Evolutionary conservation across 2,113 vertebrate genomes (phyloP).

Genomic region (Pipra filicauda): DNA sequence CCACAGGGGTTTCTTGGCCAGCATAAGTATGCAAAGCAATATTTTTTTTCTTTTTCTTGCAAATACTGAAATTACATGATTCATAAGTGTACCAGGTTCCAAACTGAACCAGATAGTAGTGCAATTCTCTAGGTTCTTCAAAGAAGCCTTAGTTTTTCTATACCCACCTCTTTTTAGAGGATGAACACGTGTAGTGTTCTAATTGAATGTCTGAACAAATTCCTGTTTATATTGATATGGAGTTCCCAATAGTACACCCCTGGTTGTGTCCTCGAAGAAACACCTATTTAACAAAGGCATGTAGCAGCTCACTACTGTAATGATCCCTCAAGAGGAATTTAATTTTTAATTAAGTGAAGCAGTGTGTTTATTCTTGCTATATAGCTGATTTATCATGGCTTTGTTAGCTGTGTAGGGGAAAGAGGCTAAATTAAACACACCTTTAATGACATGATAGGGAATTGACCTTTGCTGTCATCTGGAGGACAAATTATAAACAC

Average conservation of each 20-base stretch:
- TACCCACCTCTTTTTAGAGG: not conserved
- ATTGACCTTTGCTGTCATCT: constrained; percentile 55
- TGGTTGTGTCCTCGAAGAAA: constrained; percentile 50
- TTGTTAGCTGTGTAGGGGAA: constrained; percentile 56
- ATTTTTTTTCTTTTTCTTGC: not conserved
- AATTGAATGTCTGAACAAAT: constrained; percentile 49
- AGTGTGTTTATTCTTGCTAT: constrained; percentile 68
- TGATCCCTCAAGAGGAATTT: constrained; percentile 72
- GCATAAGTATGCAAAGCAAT: not conserved
- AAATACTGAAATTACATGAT: not conserved
- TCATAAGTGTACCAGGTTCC: not conserved
- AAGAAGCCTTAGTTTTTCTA: not conserved
- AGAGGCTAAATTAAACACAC: constrained; percentile 57
- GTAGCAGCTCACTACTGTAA: constrained; percentile 30
- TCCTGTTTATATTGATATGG: constrained; percentile 17
- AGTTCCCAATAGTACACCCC: constrained; percentile 23
- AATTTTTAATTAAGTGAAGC: constrained; percentile 78
- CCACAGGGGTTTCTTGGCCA: not conserved
- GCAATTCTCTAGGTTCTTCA: not conserved
- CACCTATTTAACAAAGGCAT: constrained; percentile 48
- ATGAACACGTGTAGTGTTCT: not conserved
- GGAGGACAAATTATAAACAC: constrained; percentile 16
- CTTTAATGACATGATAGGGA: constrained; percentile 66
- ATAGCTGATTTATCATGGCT: constrained; percentile 69
- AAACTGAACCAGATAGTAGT: not conserved